Evolutionary conservation across 2,797 vertebrate species (phyloP), one percentile per base, ranked within the genome.

Genomic region (Babyrousa celebensis): DNA sequence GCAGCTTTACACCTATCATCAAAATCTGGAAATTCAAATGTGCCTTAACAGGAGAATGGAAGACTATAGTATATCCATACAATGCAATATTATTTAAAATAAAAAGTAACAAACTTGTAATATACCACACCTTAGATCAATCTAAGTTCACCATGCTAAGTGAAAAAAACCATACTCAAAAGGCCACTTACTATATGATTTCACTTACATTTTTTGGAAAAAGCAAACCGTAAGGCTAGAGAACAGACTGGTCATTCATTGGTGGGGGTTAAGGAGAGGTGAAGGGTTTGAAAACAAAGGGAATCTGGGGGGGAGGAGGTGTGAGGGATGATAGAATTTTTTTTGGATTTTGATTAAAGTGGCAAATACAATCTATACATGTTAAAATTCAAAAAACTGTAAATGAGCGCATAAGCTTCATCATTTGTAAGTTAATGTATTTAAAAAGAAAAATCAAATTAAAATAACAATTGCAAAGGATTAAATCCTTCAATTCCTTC

Each of bases 1-100:
- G 40, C 12, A 87, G 54, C 52, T 96, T 87, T 79, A 86, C 12
- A 32, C 70, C 58, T 56, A 72, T 72, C 48, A 93, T 48, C 43
- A 80, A 88, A 91, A 80, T n/a, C 52, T 80, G 27, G 52, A 88
- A 93, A 87, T 70, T 96, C 74, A 36, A 75, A 82, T 32, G 36
- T 93, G 60, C 15, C 62, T 85, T 75, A 72, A 74, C 12, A 68
- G 32, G 43, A 5, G 15, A 89, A 87, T 12, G 20, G 40, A 43
- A 84, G 67, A 87, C 63, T 83, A 25, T 23, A 25, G n/a, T 63
- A 52, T 20, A 65, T 7, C 8, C 40, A 62, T 20, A 56, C 1
- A 84, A 40, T 79, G 16, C 17, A 84, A 0, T 21, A 83, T 71
- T 43, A 89, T 63, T 85, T 68, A 85, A 89, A 88, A 94, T 67